phyloP scores from a whole-genome alignment of 2,888 invertebrate genomes.

The Itoplectis maculator region DNA sequence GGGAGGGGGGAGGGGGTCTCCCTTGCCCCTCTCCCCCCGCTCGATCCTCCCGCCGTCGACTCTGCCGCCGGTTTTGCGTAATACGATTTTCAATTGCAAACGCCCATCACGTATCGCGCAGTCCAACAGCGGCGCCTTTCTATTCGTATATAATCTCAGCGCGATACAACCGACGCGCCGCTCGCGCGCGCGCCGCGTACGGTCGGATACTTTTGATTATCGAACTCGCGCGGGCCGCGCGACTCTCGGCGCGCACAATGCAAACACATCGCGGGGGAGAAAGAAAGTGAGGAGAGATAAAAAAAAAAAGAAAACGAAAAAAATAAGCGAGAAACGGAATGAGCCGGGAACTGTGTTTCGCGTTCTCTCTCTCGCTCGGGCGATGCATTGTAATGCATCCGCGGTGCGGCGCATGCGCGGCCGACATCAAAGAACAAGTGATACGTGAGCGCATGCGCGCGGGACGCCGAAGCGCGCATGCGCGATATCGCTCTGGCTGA shows the following conservation, averaged over 20 bases:
- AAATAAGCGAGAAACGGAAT: conserved; percentile 24
- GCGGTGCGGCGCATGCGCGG: conserved; percentile 80
- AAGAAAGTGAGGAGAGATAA: conserved; percentile 23
- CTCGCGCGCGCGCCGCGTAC: too few species aligned
- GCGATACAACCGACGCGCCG: conserved; percentile 41
- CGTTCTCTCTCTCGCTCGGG: conserved; percentile 52
- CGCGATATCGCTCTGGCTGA: too few species aligned
- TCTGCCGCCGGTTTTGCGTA: conserved; percentile 79
- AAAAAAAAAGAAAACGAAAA: conserved; percentile 1
- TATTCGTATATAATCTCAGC: conserved; percentile 80
- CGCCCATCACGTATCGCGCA: conserved; percentile 79
- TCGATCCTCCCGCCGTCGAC: too few species aligned
- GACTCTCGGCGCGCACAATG: conserved; percentile 74
- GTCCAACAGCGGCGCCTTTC: conserved; percentile 79
- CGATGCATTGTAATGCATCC: conserved; percentile 82
- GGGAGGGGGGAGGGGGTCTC: too few species aligned
- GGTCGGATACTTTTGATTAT: conserved; percentile 79
- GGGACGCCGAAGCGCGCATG: too few species aligned
- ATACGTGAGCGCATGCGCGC: conserved; percentile 74
- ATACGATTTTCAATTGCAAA: conserved; percentile 80
- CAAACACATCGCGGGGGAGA: conserved; percentile 72
- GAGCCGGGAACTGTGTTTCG: conserved; percentile 49
- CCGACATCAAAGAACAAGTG: conserved; percentile 80
- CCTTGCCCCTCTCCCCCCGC: too few species aligned
- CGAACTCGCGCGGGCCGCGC: conserved; percentile 73